A percentile compares a stretch with the other conserved stretches of the same genome.
phyloP scores from a whole-genome alignment of 1,140 invertebrate species.

The Mamestra configurata region DNA sequence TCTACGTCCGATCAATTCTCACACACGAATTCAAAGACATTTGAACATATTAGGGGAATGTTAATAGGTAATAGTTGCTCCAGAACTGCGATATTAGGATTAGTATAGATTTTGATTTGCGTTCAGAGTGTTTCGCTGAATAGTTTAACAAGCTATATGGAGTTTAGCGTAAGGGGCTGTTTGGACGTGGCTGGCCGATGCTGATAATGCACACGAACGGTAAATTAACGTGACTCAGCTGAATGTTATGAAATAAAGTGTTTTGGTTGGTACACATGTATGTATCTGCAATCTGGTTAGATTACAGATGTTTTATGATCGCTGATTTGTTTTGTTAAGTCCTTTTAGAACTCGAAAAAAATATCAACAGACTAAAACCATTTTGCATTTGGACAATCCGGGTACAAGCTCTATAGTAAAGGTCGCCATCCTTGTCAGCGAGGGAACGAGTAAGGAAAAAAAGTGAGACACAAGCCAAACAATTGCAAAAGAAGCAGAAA shows the following conservation, averaged over 20 bases:
- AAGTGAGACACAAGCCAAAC: neutral
- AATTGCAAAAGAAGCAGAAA: neutral
- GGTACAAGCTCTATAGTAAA: neutral
- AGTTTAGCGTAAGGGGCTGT: neutral
- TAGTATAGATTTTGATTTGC: conserved; percentile 34
- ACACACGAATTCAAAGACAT: conserved; percentile 75
- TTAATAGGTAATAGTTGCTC: conserved; percentile 54
- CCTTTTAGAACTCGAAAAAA: too few relatives aligned
- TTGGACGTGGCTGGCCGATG: neutral
- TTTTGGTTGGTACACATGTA: too few relatives aligned
- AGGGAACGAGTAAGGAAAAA: conserved; percentile 3
- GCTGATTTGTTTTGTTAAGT: too few relatives aligned
- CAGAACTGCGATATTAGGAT: neutral
- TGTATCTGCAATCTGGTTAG: too few relatives aligned
- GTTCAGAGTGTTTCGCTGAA: conserved; percentile 24
- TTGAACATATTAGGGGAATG: conserved; percentile 71
- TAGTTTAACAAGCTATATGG: conserved; percentile 5
- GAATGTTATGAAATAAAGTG: neutral
- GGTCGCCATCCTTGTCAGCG: conserved; percentile 1
- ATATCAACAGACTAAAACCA: too few relatives aligned
- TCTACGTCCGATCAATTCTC: conserved; percentile 74
- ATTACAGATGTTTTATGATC: too few relatives aligned
- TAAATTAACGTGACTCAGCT: neutral
- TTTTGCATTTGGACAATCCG: too few relatives aligned
- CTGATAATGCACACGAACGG: neutral